A percentile compares a stretch with the other conserved stretches of the same genome.
These are phyloP conservation scores for Rhagonycha lutea DNA, from an alignment of 2,888 invertebrate species.

Conservation along the genomic window DNA sequence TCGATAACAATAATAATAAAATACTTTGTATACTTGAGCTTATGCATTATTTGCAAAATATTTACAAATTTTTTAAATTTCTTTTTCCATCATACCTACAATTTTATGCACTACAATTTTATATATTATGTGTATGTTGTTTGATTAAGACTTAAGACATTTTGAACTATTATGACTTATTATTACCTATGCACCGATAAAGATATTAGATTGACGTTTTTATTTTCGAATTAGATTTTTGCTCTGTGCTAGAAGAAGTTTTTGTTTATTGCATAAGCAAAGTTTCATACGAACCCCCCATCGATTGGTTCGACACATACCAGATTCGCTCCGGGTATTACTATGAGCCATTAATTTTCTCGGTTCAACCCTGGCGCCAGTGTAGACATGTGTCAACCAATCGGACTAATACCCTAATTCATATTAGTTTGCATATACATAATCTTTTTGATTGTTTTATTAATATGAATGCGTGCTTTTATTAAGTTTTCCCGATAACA, in stretches of 20 bases:
- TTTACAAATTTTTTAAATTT: not conserved
- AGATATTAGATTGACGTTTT: not conserved
- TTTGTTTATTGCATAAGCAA: slow-evolving; percentile 4
- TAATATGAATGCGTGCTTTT: not conserved
- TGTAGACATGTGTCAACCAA: slow-evolving; percentile 40
- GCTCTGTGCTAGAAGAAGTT: not conserved
- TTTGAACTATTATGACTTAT: not conserved
- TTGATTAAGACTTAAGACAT: not conserved
- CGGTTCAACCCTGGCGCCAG: slow-evolving; percentile 40
- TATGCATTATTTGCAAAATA: not conserved
- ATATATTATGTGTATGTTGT: not conserved
- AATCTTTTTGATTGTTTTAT: slow-evolving; percentile 8
- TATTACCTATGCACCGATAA: not conserved
- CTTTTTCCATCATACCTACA: too few relatives aligned
- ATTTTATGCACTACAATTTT: too few relatives aligned
- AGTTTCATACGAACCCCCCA: slow-evolving; percentile 10
- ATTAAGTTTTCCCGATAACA: not conserved
- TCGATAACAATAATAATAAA: slow-evolving; percentile 8
- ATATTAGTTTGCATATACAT: slow-evolving; percentile 16
- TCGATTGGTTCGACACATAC: slow-evolving; percentile 21
- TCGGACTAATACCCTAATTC: slow-evolving; percentile 28
- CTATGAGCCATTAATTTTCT: slow-evolving; percentile 37
- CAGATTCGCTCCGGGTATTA: slow-evolving; percentile 30
- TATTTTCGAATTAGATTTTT: not conserved
- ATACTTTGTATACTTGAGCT: not conserved